Evolutionary conservation across 1,140 invertebrate species (phyloP).

Genomic region (Megalopta genalis): DNA sequence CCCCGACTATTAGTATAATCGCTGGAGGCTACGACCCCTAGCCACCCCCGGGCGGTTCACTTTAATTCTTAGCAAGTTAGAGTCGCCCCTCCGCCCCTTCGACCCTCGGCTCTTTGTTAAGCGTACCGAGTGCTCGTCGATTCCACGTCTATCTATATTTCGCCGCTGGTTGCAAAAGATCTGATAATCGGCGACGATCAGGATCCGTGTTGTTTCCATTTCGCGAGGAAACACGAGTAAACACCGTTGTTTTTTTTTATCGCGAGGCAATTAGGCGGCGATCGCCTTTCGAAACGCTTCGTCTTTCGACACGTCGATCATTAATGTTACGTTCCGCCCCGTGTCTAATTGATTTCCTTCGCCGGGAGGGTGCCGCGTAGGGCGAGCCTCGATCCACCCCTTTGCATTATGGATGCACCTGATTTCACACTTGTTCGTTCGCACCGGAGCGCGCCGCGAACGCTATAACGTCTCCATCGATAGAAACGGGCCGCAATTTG

Average conservation of each 20-base stretch:
- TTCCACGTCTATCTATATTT: not conserved
- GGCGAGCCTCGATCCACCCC: slow-evolving; percentile 45
- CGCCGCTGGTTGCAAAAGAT: not conserved
- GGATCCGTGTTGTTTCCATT: too few species aligned
- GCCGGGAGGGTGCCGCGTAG: slow-evolving; percentile 20
- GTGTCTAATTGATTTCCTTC: slow-evolving; percentile 77
- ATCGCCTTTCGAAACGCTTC: slow-evolving; percentile 26
- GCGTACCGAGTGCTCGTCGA: slow-evolving; percentile 13
- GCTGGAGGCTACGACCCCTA: slow-evolving; percentile 65
- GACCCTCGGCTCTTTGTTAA: slow-evolving; percentile 40
- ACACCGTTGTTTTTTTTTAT: slow-evolving; percentile 37
- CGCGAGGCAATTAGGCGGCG: slow-evolving; percentile 22
- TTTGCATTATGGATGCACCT: slow-evolving; percentile 76
- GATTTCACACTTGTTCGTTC: slow-evolving; percentile 79
- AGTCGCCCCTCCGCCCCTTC: slow-evolving; percentile 24
- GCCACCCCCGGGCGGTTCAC: slow-evolving; percentile 56
- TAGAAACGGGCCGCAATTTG: slow-evolving; percentile 72
- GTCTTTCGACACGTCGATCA: slow-evolving; percentile 53
- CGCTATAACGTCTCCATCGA: slow-evolving; percentile 73
- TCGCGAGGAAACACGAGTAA: not conserved
- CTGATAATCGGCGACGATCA: too few species aligned
- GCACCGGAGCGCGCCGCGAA: slow-evolving; percentile 52
- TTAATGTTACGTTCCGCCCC: slow-evolving; percentile 62
- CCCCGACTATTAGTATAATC: slow-evolving; percentile 70
- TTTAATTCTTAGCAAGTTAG: slow-evolving; percentile 69